A percentile compares a stretch with the other conserved stretches of the same genome.
phyloP scores from a whole-genome alignment of 2,888 invertebrate genomes.

The Agrilus biguttatus region DNA sequence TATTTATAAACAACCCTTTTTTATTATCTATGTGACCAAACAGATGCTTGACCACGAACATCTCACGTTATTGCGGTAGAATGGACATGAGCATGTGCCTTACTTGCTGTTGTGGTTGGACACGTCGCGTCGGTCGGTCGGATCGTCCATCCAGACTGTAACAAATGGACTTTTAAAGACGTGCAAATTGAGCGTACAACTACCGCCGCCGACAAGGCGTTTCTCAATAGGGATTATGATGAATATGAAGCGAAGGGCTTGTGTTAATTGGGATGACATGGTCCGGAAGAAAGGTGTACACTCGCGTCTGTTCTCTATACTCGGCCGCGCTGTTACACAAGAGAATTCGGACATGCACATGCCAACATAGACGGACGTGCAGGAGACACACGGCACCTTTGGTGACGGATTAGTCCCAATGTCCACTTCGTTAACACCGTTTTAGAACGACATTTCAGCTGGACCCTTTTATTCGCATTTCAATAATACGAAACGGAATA shows the following conservation, averaged over 20 bases:
- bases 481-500: too few species aligned
- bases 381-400: slow-evolving; percentile 13
- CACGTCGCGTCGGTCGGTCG: too few species aligned
- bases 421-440: slow-evolving; percentile 13
- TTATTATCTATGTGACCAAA: too few species aligned
- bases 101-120: too few species aligned
- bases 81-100: too few species aligned
- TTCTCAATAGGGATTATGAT: slow-evolving; percentile 20
- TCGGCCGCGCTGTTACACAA: too few species aligned
- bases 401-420: slow-evolving; percentile 14
- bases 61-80: too few species aligned
- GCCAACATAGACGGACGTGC: slow-evolving; percentile 13
- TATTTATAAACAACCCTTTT: too few species aligned
- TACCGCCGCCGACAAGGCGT: slow-evolving; percentile 9
- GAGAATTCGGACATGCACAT: slow-evolving; percentile 8
- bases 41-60: too few species aligned
- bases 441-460: slow-evolving; percentile 11
- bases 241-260: slow-evolving; percentile 24
- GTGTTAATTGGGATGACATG: slow-evolving; percentile 30
- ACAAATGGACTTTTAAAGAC: slow-evolving; percentile 29
- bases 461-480: slow-evolving; percentile 13
- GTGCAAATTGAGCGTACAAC: slow-evolving; percentile 15
- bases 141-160: slow-evolving; percentile 10
- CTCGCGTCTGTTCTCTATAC: slow-evolving; percentile 7
- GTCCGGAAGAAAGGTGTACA: slow-evolving; percentile 15